Percentiles rank a stretch among this genome's conserved stretches.
phyloP scores from a whole-genome alignment of 2,888 invertebrate species.

The Stictocephala bisonia region DNA sequence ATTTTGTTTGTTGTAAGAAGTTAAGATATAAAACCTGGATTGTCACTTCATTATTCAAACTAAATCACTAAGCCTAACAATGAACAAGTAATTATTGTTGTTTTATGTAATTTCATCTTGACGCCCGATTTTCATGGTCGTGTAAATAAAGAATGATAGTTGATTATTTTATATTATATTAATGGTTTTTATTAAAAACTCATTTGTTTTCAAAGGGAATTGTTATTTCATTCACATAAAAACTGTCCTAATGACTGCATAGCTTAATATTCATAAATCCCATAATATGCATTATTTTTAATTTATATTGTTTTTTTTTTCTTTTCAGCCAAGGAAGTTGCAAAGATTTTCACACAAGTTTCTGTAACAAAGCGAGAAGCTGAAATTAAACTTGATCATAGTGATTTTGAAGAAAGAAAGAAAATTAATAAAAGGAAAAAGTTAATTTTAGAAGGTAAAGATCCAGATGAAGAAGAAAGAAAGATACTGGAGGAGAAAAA shows the following conservation, averaged over 20 bases:
- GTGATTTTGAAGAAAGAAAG: conserved; percentile 89
- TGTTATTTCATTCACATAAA: no score
- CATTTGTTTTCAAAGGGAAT: no score
- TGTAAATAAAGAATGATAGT: no score
- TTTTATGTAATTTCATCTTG: no score
- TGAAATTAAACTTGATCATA: conserved; percentile 90
- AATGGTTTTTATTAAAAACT: no score
- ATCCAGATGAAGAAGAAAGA: conserved; percentile 47
- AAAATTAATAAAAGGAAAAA: conserved; percentile 89
- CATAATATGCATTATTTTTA: neutral
- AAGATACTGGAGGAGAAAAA: conserved; percentile 24
- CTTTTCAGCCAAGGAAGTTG: conserved; percentile 84
- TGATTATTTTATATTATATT: no score
- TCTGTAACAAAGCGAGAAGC: conserved; percentile 93
- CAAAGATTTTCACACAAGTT: conserved; percentile 92
- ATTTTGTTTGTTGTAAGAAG: conserved; percentile 8
- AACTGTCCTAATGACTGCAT: no score
- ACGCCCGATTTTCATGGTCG: no score
- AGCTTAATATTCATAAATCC: no score
- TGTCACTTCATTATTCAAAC: no score
- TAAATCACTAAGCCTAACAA: neutral
- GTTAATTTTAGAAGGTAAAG: conserved; percentile 84
- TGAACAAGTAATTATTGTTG: neutral
- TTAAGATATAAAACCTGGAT: neutral
- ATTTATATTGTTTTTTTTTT: conserved; percentile 43